Base-by-base conservation (phyloP, 2,113 vertebrate species). In the Scomber japonicus region DNA sequence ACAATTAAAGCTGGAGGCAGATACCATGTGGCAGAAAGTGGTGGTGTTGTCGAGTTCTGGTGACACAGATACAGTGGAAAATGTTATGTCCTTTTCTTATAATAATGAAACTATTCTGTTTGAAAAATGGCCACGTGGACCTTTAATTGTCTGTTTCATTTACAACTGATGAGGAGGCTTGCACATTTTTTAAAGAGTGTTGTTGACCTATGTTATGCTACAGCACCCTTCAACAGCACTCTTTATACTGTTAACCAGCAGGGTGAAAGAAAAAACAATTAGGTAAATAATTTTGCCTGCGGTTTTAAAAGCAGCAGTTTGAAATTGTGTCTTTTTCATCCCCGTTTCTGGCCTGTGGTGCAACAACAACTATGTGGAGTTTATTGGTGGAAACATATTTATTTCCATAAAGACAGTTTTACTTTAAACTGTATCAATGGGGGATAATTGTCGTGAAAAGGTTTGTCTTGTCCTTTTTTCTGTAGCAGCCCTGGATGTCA, bases 71-170 rank as follows among this genome's bases (percentile, higher is more conserved):
- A 46, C 2, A 24, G 56, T 15, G 12, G 50, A 1, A 27, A 27
- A 27, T 27, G 24, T 27, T 12, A 14, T 40, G 19, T 61, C 3
- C 7, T 35, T 72, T 57, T 62, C 21, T 65, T 31, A 27, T 24
- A 19, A 48, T 5, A 51, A 9, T 63, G 21, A 49, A 62, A 62
- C 56, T 3, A 35, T 71, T 45, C 0, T 40, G 2, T 10, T 61
- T n/a, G 27, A 62, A 73, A 40, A 63, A 14, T 50, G 45, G 40
- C 12, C 40, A 50, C 64, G 35, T 71, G 72, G 61, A 46, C 55
- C 35, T 74, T 71, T 76, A 51, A 56, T 84, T 44, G 16, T 14
- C 19, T n/a, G 11, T 48, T 65, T 60, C 13, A 54, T 57, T 65
- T 84, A 48, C 13, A 51, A 49, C 16, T 49, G 48, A 55, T 65